Evolutionary conservation across 2,113 vertebrate genomes (phyloP).

Genomic region (Calidris pugnax): DNA sequence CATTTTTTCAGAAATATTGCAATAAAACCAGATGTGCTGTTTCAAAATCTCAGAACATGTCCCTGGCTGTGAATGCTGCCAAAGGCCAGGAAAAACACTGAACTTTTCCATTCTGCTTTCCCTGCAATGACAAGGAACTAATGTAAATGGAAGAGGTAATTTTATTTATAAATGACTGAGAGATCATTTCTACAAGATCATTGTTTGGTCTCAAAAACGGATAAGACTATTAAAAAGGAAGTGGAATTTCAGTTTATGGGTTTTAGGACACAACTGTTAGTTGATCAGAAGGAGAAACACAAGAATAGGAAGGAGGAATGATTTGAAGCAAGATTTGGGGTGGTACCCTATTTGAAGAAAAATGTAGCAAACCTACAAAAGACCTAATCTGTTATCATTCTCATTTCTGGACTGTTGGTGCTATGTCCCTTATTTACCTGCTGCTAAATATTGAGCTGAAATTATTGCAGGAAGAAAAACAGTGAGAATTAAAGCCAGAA

Average conservation of each 20-base stretch:
- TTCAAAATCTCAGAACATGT: neutral
- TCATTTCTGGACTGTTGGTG: neutral
- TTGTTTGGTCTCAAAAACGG: neutral
- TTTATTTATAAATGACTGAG: neutral
- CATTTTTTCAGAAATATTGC: neutral
- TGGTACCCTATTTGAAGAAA: neutral
- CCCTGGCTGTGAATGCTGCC: neutral
- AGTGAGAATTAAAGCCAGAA: neutral
- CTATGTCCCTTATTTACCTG: neutral
- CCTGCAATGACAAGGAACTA: neutral
- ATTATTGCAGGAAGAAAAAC: neutral
- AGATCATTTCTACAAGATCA: neutral
- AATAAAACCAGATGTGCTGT: neutral
- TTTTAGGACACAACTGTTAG: neutral
- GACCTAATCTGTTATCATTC: neutral
- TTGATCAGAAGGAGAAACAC: neutral
- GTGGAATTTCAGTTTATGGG: neutral
- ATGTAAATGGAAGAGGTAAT: neutral
- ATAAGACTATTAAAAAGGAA: neutral
- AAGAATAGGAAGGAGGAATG: neutral
- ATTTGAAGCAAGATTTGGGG: neutral
- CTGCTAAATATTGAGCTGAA: neutral
- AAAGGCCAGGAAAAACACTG: neutral
- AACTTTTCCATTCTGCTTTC: neutral
- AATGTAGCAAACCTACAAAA: neutral